Evolutionary conservation across 1,140 invertebrate genomes (phyloP), one percentile per base, ranked within the genome.

Genomic region (Akabosia matsudoensis): DNA sequence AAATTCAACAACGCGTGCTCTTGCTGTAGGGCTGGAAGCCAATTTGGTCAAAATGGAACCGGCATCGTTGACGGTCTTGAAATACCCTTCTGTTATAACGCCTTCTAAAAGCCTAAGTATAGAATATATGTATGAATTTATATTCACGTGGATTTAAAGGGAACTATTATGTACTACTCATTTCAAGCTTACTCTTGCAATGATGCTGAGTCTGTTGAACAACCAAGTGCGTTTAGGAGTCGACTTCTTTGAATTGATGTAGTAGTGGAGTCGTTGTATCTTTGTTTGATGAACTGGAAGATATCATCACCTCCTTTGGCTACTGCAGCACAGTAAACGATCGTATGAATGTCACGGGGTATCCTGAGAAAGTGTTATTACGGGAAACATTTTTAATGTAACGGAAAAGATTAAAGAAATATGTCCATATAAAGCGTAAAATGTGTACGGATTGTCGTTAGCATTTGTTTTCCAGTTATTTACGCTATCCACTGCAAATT

Each of bases 271-370:
- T 75, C 70, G 1, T 30, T 64, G 37, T 79, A 79, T 4, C 74
- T 64, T 16, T 52, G 18, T 26, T 37, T 24, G 10, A 76, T 37
- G 33, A 74, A 77, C 16, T 77, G 45, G 37, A 76, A 79, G 16
- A 33, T 54, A 0, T 24, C 30, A 61, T 51, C 54, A 13, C 16
- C 54, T 0, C 74, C 76, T n/a, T 34, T 45, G 0, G 72, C 1
- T 1, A 77, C 75, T 72, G 76, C 76, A 34, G 71, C 51, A 31
- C 78, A 79, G 22, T 76, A 79, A 7, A 77, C 56, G 4, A 75
- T 34, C 1, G 61, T 72, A n/a, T 71, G 73, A 67, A 77, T 74
- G 34, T 79, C 78, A 0, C 30, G 30, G 16, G 33, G 76, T 0
- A 79, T 64, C 1, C 78, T 77, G 30, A 33, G 54, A 51, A 70